Base-by-base conservation (phyloP, 30 jellyfish, hydroid and myxozoan genomes). In the Calvadosia cruxmelitensis region DNA sequence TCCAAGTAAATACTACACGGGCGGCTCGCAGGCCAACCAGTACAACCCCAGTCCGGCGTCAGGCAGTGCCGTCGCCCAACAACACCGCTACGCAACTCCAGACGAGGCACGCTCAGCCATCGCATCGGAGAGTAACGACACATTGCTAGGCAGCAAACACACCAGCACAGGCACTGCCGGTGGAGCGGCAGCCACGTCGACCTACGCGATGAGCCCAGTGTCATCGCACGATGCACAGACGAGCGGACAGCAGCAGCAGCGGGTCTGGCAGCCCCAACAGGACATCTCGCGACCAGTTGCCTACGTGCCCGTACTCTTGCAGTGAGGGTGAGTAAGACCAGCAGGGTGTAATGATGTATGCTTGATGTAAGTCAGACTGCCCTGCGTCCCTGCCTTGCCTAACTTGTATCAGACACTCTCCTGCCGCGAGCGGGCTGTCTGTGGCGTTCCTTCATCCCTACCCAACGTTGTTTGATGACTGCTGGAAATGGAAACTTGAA, bases 201-300 rank as follows among this genome's bases (percentile, higher is more conserved):
- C 57, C 15, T 42, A 42, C 20, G 57, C 15, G 10, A 10, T 42
- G 10, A 20, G 57, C 20, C 57, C 57, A 42, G 57, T 42, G 15
- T 20, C 57, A 20, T 42, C 57, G 20, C 10, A 10, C 15, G 57
- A 10, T 5, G 10, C 57, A 20, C 20, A 10, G 20, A 10, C 57
- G 10, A 20, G 20, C 20, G 20, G 57, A 5, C 57, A 42, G 20
- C 57, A 42, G 20, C 57, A 42, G 57, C 57, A 42, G 20, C 69
- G 94, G 34, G 94, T 82, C 3, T 82, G 94, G 94, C 94, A 82
- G 74, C 94, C 94, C 49, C 94, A 82, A 50, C 94, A 73, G 66
- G 94, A 82, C 51, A 82, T 74, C 7, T 82, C 94, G 33, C 73
- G 94, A 84, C 94, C 82, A 74, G 94, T 82, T 23, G 94, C 94